A percentile compares a stretch with the other conserved stretches of the same genome.
phyloP scores from a whole-genome alignment of 2,888 invertebrate genomes.

The Drosophila kanekoi region DNA sequence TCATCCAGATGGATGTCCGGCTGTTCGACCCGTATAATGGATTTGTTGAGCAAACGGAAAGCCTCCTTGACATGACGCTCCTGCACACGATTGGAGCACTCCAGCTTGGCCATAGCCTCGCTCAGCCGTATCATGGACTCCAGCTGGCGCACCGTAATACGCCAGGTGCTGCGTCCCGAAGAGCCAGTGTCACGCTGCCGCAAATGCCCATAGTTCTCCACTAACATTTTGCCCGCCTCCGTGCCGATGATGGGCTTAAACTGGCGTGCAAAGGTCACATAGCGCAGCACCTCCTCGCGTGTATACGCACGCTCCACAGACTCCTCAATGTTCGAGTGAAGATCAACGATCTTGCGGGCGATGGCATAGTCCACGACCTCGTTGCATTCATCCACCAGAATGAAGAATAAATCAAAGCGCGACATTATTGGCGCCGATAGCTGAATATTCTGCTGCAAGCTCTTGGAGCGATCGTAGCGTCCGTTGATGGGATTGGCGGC shows the following conservation, averaged over 20 bases:
- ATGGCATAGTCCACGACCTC: conserved; percentile 98
- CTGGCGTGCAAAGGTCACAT: conserved; percentile 98
- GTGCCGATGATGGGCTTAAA: conserved; percentile 95
- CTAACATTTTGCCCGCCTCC: conserved; percentile 93
- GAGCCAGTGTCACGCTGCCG: conserved; percentile 92
- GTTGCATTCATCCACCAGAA: conserved; percentile 98
- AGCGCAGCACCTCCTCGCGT: conserved; percentile 95
- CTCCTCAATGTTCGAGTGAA: conserved; percentile 94
- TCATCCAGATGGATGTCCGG: conserved; percentile 98
- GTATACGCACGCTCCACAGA: conserved; percentile 92
- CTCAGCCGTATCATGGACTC: conserved; percentile 98
- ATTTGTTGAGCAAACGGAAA: conserved; percentile 95
- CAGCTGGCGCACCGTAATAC: conserved; percentile 98
- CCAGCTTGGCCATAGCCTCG: conserved; percentile 98
- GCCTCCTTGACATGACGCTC: conserved; percentile 96
- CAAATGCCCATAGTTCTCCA: conserved; percentile 94
- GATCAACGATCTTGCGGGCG: conserved; percentile 96
- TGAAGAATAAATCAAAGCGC: conserved; percentile 99
- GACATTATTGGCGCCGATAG: conserved; percentile 99
- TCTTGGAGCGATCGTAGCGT: conserved; percentile 96
- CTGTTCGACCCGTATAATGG: conserved; percentile 98
- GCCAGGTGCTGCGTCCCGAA: conserved; percentile 92
- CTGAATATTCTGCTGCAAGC: conserved; percentile 96
- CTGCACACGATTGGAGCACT: conserved; percentile 95
- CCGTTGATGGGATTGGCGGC: conserved; percentile 99